phyloP scores from a whole-genome alignment of 2,888 invertebrate genomes.

The Eretmocerus hayati region DNA sequence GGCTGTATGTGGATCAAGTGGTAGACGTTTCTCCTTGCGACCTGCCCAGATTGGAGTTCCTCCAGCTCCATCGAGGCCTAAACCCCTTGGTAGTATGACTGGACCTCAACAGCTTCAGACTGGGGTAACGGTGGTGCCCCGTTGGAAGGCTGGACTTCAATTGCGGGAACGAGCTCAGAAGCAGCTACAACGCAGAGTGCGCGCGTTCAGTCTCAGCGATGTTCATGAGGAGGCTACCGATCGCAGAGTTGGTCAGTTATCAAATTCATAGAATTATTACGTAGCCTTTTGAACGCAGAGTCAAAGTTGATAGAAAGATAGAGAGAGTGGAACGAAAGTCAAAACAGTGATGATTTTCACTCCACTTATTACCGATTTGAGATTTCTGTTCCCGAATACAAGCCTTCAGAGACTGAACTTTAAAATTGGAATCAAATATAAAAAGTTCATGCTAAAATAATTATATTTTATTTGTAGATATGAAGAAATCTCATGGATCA shows the following conservation, averaged over 20 bases:
- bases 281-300: too few relatives aligned
- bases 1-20: slow-evolving; percentile 2
- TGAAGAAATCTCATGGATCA: too few relatives aligned
- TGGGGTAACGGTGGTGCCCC: slow-evolving; percentile 32
- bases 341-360: too few relatives aligned
- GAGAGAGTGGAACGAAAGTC: too few relatives aligned
- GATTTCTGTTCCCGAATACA: too few relatives aligned
- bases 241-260: slow-evolving; percentile 12
- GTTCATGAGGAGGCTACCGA: slow-evolving; percentile 30
- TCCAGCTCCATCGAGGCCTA: slow-evolving; percentile 4
- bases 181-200: slow-evolving; percentile 34
- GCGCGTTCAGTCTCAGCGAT: slow-evolving; percentile 43
- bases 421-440: too few relatives aligned
- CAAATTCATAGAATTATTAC: too few relatives aligned
- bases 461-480: too few relatives aligned
- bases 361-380: too few relatives aligned
- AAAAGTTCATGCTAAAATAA: too few relatives aligned
- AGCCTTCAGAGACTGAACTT: too few relatives aligned
- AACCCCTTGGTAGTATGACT: background rate
- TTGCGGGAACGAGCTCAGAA: slow-evolving; percentile 40
- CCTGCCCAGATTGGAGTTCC: slow-evolving; percentile 31
- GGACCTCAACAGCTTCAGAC: slow-evolving; percentile 1
- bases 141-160: slow-evolving; percentile 42
- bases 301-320: too few relatives aligned
- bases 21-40: slow-evolving; percentile 36